Conservation (phyloP, 2,888 invertebrate genomes). For the Parnassius apollo region DNA sequence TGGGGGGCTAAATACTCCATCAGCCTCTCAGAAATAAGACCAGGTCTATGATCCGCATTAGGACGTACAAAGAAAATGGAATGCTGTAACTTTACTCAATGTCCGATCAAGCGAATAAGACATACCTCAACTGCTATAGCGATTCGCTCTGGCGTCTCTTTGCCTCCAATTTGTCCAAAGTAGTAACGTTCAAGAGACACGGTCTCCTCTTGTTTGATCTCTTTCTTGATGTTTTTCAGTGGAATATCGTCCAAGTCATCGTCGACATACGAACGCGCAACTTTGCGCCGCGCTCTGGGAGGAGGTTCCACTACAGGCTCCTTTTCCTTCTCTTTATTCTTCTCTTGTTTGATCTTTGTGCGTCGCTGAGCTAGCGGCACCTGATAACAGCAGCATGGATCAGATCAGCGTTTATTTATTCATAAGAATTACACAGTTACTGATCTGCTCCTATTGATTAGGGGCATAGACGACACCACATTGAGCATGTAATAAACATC, state of each 20-base stretch:
- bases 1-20: too few relatives aligned
- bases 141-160: constrained; percentile 36
- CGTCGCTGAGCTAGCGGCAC: constrained; percentile 64
- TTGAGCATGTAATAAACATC: too few relatives aligned
- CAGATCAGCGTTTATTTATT: too few relatives aligned
- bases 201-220: constrained; percentile 63
- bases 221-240: constrained; percentile 68
- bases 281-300: constrained; percentile 54
- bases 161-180: constrained; percentile 79
- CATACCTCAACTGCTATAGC: constrained; percentile 67
- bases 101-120: too few relatives aligned
- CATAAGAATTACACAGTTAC: too few relatives aligned
- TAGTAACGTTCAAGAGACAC: constrained; percentile 84
- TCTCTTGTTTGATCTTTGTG: constrained; percentile 69
- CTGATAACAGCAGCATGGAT: constrained; percentile 36
- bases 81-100: too few relatives aligned
- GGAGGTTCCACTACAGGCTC: constrained; percentile 31
- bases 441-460: too few relatives aligned
- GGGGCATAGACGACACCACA: too few relatives aligned
- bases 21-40: too few relatives aligned
- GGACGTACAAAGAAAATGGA: too few relatives aligned
- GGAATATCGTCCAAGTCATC: constrained; percentile 67
- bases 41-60: too few relatives aligned
- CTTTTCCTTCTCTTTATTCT: constrained; percentile 33
- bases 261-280: constrained; percentile 51